Evolutionary conservation across 2,888 invertebrate species (phyloP), one percentile per base, ranked within the genome.

Genomic region (Chymomyza caudatula): DNA sequence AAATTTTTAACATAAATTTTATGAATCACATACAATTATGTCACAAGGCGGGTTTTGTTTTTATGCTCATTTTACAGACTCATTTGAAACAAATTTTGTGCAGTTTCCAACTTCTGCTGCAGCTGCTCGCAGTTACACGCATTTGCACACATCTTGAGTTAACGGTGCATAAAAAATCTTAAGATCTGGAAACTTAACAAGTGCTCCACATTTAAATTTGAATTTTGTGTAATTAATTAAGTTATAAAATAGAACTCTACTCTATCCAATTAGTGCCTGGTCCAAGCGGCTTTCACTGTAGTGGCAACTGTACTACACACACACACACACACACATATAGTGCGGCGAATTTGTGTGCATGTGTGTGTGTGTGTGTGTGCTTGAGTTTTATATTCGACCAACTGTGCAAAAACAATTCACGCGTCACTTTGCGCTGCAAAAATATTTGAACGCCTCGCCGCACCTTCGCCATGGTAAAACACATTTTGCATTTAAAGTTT

Each of bases 91-190:
- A n/a, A n/a, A n/a, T n/a, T n/a, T n/a, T n/a, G n/a, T n/a, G n/a
- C n/a, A n/a, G n/a, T n/a, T n/a, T n/a, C n/a, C n/a, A n/a, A n/a
- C n/a, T 37, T 37, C 8, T 13, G 3, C 11, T 11, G 29, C 29
- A n/a, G n/a, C n/a, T n/a, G n/a, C n/a, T n/a, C n/a, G n/a, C n/a
- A n/a, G n/a, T n/a, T n/a, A n/a, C n/a, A n/a, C n/a, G n/a, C 29
- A 8, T 29, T 29, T 8, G 2, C 67, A 77, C 67, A 83, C 80
- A 86, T 85, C 83, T 85, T 85, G 84, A 80, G 85, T 84, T 83
- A 84, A 80, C 80, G 83, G n/a, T n/a, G 80, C 80, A 47, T n/a
- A 47, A 47, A 47, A 47, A 47, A 47, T 4, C 20, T 22, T 23
- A 20, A 53, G 23, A 53, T 23, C n/a, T 23, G n/a, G 23, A 19